Conservation (phyloP, 1,140 invertebrate genomes). For the Heliconius hewitsoni region DNA sequence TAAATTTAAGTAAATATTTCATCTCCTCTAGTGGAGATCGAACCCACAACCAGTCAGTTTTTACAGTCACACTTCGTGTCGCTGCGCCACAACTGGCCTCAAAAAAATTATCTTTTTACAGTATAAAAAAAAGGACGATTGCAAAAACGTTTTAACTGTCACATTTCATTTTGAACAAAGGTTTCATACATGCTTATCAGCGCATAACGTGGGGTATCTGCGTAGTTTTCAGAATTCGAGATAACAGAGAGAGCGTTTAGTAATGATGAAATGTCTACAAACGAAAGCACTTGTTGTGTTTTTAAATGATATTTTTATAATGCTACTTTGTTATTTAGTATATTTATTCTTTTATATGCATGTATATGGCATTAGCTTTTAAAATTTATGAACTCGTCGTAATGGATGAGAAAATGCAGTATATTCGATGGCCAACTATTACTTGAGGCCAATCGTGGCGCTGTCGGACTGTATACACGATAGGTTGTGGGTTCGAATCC, state of each 20-base stretch:
- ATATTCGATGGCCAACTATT: too few species aligned
- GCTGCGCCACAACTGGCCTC: too few species aligned
- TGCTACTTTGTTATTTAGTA: background rate
- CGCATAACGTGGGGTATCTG: constrained; percentile 3
- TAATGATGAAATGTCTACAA: background rate
- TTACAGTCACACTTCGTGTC: background rate
- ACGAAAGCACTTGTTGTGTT: background rate
- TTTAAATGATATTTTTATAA: background rate
- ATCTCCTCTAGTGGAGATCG: too few species aligned
- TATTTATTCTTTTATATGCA: background rate
- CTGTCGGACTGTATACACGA: too few species aligned
- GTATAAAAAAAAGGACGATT: background rate
- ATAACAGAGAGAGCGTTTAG: background rate
- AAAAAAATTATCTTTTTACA: background rate
- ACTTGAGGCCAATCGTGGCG: too few species aligned
- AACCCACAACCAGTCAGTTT: too few species aligned
- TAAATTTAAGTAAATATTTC: too few species aligned
- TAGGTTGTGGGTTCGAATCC: too few species aligned
- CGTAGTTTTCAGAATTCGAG: background rate
- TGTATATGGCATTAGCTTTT: background rate
- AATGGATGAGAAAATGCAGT: too few species aligned
- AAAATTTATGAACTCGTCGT: too few species aligned
- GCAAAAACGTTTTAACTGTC: background rate
- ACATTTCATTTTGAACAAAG: background rate
- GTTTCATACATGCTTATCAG: constrained; percentile 10